These are phyloP conservation scores for Nephrocerus scutellatus DNA, from an alignment of 2,888 invertebrate species.

Conservation along the genomic window DNA sequence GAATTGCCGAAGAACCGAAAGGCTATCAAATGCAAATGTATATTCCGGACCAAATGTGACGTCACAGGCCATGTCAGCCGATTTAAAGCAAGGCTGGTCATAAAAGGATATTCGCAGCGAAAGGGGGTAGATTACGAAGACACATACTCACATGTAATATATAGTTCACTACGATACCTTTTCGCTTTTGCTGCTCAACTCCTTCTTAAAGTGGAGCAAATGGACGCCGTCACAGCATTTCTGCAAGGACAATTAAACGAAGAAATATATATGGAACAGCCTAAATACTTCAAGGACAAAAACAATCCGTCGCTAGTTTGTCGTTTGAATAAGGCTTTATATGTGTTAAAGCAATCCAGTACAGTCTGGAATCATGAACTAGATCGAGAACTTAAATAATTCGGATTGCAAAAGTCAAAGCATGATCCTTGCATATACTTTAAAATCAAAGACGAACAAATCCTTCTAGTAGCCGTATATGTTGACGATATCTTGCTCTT, in stretches of 20 bases:
- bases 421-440: constrained; percentile 1
- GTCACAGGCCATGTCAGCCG: constrained; percentile 15
- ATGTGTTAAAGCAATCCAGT: background rate
- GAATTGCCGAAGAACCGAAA: constrained; percentile 13
- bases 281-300: background rate
- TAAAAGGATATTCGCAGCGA: constrained; percentile 18
- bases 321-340: background rate
- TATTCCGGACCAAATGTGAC: constrained; percentile 12
- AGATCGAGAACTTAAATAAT: no score
- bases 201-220: constrained; percentile 5
- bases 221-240: constrained; percentile 12
- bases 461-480: constrained; percentile 1
- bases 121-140: constrained; percentile 18
- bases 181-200: constrained; percentile 14
- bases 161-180: constrained; percentile 15
- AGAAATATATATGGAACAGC: constrained; percentile 10
- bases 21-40: constrained; percentile 16
- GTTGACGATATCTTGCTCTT: no score
- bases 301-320: background rate
- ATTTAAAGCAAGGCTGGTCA: constrained; percentile 15
- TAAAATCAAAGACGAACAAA: background rate
- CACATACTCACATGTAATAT: constrained; percentile 16
- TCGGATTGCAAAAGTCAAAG: background rate
- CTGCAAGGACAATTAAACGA: constrained; percentile 7
- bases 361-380: constrained; percentile 2